These are phyloP conservation scores for Plestiodon gilberti DNA, from an alignment of 2,113 vertebrate species.

Conservation along the genomic window DNA sequence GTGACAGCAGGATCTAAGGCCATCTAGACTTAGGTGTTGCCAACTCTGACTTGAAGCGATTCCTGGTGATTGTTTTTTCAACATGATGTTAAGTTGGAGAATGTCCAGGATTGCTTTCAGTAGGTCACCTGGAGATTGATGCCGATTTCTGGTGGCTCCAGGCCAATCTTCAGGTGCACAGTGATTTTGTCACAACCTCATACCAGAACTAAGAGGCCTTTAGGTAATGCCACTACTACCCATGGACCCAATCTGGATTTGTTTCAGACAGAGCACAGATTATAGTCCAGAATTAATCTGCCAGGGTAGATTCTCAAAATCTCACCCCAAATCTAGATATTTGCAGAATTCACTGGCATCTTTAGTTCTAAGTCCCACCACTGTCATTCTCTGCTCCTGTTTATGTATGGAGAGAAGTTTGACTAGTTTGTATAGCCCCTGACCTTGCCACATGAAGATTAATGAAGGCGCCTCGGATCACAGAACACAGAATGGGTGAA, in stretches of 20 bases:
- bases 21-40: no score
- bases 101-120: no score
- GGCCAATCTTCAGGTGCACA: no score
- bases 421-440: conserved; percentile 2
- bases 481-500: background rate
- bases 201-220: background rate
- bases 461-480: conserved; percentile 28
- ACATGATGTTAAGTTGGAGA: no score
- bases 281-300: background rate
- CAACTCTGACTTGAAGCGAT: no score
- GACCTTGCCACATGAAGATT: conserved; percentile 47
- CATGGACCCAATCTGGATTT: no score
- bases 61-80: no score
- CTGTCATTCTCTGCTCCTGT: background rate
- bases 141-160: no score
- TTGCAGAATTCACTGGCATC: background rate
- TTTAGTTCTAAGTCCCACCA: background rate
- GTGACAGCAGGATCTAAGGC: background rate
- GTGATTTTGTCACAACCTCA: background rate
- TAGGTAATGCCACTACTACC: no score
- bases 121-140: no score
- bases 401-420: background rate
- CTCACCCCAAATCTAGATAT: background rate
- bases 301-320: no score
- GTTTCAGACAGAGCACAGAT: no score